Percentiles rank a stretch among this genome's conserved stretches.
Evolutionary conservation across 2,888 invertebrate genomes (phyloP).

Genomic region (Hypomecis atomaria): DNA sequence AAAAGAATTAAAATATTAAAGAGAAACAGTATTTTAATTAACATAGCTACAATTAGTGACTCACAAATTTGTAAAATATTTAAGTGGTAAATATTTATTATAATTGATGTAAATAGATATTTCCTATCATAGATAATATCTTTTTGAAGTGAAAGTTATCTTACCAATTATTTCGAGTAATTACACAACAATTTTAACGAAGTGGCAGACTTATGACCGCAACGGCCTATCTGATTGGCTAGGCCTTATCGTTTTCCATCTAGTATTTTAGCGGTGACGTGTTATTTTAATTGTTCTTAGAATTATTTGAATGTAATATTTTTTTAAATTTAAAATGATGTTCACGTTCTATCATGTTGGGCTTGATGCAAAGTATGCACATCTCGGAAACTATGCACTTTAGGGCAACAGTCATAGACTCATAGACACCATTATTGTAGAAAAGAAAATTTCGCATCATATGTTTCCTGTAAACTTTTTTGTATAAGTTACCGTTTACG

Average conservation of each 20-base stretch:
- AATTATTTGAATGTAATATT: neutral
- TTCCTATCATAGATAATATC: slow-evolving; percentile 16
- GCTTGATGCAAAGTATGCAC: too few relatives aligned
- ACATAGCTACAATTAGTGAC: slow-evolving; percentile 1
- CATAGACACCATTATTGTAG: too few relatives aligned
- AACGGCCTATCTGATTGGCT: slow-evolving; percentile 48
- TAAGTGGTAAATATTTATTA: slow-evolving; percentile 12
- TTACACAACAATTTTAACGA: slow-evolving; percentile 56
- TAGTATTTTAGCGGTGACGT: slow-evolving; percentile 47
- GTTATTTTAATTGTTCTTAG: slow-evolving; percentile 15
- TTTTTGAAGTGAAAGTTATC: slow-evolving; percentile 31
- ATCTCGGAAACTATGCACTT: too few relatives aligned
- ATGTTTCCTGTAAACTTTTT: too few relatives aligned
- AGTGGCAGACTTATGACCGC: slow-evolving; percentile 49
- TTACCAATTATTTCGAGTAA: slow-evolving; percentile 29
- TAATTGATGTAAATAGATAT: slow-evolving; percentile 20
- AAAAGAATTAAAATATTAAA: slow-evolving; percentile 16
- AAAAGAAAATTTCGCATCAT: too few relatives aligned
- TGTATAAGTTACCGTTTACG: too few relatives aligned
- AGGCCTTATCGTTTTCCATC: slow-evolving; percentile 54
- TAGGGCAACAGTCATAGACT: too few relatives aligned
- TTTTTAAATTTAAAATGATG: neutral
- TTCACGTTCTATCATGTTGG: too few relatives aligned
- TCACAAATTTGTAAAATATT: slow-evolving; percentile 11
- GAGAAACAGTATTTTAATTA: slow-evolving; percentile 15